Percentiles rank a stretch among this genome's conserved stretches.
These are phyloP conservation scores for Antheraea mylitta DNA, from an alignment of 1,140 invertebrate species.

Conservation along the genomic window DNA sequence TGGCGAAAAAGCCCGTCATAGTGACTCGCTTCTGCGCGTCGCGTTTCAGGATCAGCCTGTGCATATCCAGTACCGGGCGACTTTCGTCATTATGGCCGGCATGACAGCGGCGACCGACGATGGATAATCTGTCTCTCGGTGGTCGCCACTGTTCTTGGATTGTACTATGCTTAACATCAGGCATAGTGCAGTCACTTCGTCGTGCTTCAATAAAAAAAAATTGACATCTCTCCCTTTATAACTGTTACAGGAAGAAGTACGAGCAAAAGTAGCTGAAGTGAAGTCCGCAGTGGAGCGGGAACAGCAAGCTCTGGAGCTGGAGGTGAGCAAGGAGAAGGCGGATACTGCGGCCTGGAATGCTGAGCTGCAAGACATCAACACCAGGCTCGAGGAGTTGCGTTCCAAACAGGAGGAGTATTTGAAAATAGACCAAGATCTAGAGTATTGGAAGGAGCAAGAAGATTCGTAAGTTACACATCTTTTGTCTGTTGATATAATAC, in stretches of 20 bases:
- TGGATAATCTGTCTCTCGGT: too few species aligned
- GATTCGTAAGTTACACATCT: slow-evolving; percentile 27
- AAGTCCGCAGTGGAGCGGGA: slow-evolving; percentile 33
- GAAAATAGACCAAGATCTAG: slow-evolving; percentile 28
- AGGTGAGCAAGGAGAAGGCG: slow-evolving; percentile 22
- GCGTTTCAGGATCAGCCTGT: too few species aligned
- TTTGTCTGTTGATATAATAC: too few species aligned
- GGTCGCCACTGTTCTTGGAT: too few species aligned
- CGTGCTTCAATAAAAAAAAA: too few species aligned
- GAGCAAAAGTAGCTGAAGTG: slow-evolving; percentile 38
- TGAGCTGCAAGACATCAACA: slow-evolving; percentile 22
- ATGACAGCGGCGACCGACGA: too few species aligned
- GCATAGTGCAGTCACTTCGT: too few species aligned
- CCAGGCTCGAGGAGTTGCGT: slow-evolving; percentile 23
- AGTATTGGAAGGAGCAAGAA: slow-evolving; percentile 43
- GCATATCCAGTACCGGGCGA: too few species aligned
- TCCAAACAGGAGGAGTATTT: slow-evolving; percentile 25
- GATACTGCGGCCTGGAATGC: slow-evolving; percentile 28
- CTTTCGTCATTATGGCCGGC: too few species aligned
- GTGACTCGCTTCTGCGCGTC: too few species aligned
- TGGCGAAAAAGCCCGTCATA: too few species aligned
- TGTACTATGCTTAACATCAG: too few species aligned
- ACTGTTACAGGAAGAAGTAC: slow-evolving; percentile 41
- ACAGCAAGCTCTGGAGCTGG: slow-evolving; percentile 33
- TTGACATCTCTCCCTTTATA: background rate